Conservation (phyloP, 2,113 vertebrate genomes). For the Chinchilla lanigera region DNA sequence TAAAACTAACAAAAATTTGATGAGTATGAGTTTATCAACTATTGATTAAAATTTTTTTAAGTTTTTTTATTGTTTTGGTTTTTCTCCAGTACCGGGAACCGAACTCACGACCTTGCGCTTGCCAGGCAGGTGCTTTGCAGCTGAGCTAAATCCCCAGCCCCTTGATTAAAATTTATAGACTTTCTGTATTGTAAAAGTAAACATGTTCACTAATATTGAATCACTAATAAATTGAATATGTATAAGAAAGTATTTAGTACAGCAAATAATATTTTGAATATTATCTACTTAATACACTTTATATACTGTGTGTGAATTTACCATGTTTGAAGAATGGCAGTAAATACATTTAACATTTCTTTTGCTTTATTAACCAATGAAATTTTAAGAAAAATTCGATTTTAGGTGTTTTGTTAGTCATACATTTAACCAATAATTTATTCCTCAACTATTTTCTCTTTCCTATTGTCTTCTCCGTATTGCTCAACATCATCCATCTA, state of each 20-base stretch:
- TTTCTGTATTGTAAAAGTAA: neutral
- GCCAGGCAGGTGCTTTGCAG: too few species aligned
- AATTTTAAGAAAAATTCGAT: neutral
- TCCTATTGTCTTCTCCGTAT: neutral
- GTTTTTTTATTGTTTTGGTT: too few species aligned
- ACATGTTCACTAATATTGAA: neutral
- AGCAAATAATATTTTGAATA: neutral
- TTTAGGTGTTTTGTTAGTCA: neutral
- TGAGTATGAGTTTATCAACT: neutral
- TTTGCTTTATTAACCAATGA: neutral
- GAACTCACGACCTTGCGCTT: too few species aligned
- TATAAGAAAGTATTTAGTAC: neutral
- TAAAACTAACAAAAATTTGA: neutral
- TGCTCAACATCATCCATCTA: neutral
- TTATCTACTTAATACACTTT: neutral
- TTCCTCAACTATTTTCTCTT: neutral
- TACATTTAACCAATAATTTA: neutral
- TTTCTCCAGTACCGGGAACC: too few species aligned
- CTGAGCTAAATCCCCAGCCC: too few species aligned
- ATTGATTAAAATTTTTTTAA: too few species aligned
- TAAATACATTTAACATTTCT: neutral
- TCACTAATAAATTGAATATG: neutral
- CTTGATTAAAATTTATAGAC: neutral
- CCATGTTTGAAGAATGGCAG: neutral
- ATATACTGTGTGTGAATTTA: neutral